Evolutionary conservation across 2,113 vertebrate species (phyloP).

Genomic region (Dasypus novemcinctus): DNA sequence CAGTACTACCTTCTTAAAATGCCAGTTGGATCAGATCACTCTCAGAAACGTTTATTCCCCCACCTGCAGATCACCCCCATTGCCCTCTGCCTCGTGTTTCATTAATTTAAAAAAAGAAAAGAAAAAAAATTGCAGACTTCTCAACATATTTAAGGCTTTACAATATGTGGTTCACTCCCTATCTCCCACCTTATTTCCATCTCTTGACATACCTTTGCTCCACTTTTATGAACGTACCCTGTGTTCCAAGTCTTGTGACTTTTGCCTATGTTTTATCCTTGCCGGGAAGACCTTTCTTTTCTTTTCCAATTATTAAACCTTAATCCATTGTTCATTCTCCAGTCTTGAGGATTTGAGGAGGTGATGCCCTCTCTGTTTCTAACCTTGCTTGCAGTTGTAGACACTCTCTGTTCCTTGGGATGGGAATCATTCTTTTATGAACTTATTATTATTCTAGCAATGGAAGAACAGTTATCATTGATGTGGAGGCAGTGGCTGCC

Average conservation of each 20-base stretch:
- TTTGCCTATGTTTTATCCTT: neutral
- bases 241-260: accelerated
- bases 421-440: no score
- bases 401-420: no score
- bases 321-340: neutral
- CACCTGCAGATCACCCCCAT: neutral
- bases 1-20: neutral
- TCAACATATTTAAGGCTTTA: neutral
- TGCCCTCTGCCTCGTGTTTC: neutral
- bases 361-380: no score
- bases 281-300: neutral
- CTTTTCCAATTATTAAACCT: neutral
- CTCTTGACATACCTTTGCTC: neutral
- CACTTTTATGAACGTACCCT: neutral
- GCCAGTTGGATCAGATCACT: neutral
- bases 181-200: neutral
- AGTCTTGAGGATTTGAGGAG: no score
- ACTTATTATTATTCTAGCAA: no score
- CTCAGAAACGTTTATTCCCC: neutral
- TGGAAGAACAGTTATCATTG: no score
- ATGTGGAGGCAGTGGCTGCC: no score
- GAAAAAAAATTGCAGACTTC: neutral
- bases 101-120: neutral
- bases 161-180: neutral
- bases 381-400: no score